phyloP scores from a whole-genome alignment of 53 echinoderm and acorn worm species.

The Luidia sarsii region DNA sequence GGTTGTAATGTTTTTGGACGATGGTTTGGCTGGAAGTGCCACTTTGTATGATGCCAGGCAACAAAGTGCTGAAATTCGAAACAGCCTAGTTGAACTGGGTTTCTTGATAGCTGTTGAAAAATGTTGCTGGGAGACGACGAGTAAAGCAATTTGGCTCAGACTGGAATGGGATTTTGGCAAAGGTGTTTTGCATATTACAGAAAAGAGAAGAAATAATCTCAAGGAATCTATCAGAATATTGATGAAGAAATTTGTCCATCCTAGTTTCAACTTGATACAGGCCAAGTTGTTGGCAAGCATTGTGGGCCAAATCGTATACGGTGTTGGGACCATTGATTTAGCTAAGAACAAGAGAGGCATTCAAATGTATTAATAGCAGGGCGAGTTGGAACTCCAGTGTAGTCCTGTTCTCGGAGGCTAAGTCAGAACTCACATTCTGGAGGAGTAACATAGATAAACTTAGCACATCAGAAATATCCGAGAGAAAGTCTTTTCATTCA shows the following conservation, averaged over 20 bases:
- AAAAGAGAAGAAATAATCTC: not conserved
- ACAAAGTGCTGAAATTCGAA: not conserved
- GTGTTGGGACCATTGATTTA: conserved; percentile 16
- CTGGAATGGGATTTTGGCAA: conserved; percentile 25
- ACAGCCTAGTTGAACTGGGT: not conserved
- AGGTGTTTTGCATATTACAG: conserved; percentile 8
- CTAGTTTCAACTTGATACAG: not conserved
- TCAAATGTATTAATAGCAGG: conserved; percentile 37
- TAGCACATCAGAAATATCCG: not conserved
- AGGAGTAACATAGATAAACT: conserved; percentile 5
- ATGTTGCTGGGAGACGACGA: conserved; percentile 27
- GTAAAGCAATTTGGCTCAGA: not conserved
- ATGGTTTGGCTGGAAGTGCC: conserved; percentile 13
- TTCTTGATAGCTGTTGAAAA: conserved; percentile 34
- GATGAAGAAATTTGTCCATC: not conserved
- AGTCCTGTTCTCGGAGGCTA: not conserved
- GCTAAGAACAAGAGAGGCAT: conserved; percentile 27
- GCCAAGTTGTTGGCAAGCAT: conserved; percentile 10
- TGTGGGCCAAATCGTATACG: conserved; percentile 27
- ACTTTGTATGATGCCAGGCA: not conserved
- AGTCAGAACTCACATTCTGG: conserved; percentile 34
- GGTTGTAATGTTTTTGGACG: conserved; percentile 42
- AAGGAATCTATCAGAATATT: not conserved
- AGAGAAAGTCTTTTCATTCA: not conserved
- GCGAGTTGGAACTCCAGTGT: conserved; percentile 26